A percentile compares a stretch with the other conserved stretches of the same genome.
Evolutionary conservation across 2,113 vertebrate genomes (phyloP).

Genomic region (Dromas ardeola): DNA sequence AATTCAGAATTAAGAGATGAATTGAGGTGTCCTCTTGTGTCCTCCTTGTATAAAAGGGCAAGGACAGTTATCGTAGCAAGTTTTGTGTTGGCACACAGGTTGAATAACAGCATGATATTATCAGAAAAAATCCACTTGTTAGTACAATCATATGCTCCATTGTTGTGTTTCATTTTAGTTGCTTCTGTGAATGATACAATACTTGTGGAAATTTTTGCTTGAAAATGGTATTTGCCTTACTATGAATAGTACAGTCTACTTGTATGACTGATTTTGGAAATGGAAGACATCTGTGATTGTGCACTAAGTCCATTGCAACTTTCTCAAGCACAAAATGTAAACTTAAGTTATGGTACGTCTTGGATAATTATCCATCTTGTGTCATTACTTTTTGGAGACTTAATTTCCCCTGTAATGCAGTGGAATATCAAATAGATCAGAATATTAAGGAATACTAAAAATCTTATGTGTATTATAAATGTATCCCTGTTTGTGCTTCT

Average conservation of each 20-base stretch:
- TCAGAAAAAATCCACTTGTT: neutral
- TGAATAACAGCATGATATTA: neutral
- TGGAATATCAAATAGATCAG: neutral
- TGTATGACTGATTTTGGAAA: neutral
- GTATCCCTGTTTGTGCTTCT: neutral
- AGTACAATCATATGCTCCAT: neutral
- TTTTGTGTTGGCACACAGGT: neutral
- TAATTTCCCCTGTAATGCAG: neutral
- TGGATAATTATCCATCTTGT: neutral
- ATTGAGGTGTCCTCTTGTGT: neutral
- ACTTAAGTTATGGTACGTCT: neutral
- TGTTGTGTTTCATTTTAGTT: neutral
- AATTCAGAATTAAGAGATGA: neutral
- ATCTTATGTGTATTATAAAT: fast-evolving
- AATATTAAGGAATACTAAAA: neutral
- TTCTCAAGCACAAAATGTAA: neutral
- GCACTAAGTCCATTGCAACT: neutral
- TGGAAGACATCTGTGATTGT: neutral
- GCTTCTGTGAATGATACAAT: neutral
- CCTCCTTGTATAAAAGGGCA: neutral
- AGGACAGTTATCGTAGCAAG: neutral
- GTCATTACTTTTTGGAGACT: neutral
- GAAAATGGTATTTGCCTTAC: neutral
- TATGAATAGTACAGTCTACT: neutral
- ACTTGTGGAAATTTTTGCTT: neutral